Conservation (phyloP, 2,113 vertebrate genomes). For the Austrofundulus limnaeus region DNA sequence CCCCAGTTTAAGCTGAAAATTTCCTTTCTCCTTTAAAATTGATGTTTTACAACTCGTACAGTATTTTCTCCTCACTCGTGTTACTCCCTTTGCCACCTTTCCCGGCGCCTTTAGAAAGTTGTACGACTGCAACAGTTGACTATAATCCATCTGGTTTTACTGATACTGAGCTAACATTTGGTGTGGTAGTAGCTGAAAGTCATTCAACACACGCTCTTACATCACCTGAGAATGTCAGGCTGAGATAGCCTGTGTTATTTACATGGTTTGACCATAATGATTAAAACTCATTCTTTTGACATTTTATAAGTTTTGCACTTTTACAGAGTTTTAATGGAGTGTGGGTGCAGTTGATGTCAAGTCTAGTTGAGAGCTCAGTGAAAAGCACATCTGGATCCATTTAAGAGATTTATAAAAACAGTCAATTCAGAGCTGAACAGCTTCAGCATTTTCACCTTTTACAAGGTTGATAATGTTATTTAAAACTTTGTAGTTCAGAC, state of each 20-base stretch:
- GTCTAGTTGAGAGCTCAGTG: neutral
- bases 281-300: neutral
- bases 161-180: too few species aligned
- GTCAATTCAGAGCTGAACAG: neutral
- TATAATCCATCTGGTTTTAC: too few species aligned
- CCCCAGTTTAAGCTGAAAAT: neutral
- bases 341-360: conserved; percentile 1
- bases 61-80: conserved; percentile 6
- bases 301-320: neutral
- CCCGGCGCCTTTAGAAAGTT: neutral
- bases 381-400: neutral
- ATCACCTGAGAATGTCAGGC: too few species aligned
- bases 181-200: too few species aligned
- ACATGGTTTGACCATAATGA: too few species aligned
- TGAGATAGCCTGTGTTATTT: too few species aligned
- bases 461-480: neutral
- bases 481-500: neutral
- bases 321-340: neutral
- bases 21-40: conserved; percentile 7
- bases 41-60: neutral
- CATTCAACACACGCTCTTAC: too few species aligned
- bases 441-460: neutral
- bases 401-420: neutral
- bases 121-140: too few species aligned
- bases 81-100: neutral